Evolutionary conservation across 2,113 vertebrate genomes (phyloP), one percentile per base, ranked within the genome.

Genomic region (Peucedramus taeniatus): DNA sequence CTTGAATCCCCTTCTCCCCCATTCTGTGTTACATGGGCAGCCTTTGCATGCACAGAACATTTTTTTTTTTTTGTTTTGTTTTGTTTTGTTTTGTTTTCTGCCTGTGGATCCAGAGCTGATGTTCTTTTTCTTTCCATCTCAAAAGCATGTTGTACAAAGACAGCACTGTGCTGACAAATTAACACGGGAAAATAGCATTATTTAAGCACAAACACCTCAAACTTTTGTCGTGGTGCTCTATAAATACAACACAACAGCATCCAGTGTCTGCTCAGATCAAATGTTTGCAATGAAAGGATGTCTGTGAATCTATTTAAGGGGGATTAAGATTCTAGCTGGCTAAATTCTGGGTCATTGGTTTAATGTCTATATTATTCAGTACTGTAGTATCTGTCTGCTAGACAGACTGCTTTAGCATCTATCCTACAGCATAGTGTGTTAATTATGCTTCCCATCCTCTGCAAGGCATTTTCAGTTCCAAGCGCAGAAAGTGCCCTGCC

Each of bases 271-370:
- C 87, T 94, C 35, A 3, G 82, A 96, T 90, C 79, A 91, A 95
- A 95, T 66, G 65, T 93, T 96, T 80, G 87, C 11, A 3, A 37
- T 75, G 89, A 94, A 96, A 93, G 93, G 87, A 96, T 83, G 93
- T 72, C 86, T 89, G 75, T 5, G 39, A 80, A 93, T 93, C 89
- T 96, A 54, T 97, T 94, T 96, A 96, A 96, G 87, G 78, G 89
- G 91, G 90, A 95, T 96, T 96, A 96, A 93, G 94, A 95, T 92
- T 93, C 92, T 91, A 91, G 86, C 88, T 96, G 87, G 93, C 77
- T 89, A 80, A 83, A 93, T 92, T 95, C 95, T 96, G 95, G 91
- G 95, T 92, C 93, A 96, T 89, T 95, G 88, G 81, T 94, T 97
- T 95, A 95, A 93, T 10, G 17, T 93, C 94, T 97, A 37, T 90